A percentile compares a stretch with the other conserved stretches of the same genome.
phyloP scores from a whole-genome alignment of 2,888 invertebrate species.

The Drosophila anomelani region DNA sequence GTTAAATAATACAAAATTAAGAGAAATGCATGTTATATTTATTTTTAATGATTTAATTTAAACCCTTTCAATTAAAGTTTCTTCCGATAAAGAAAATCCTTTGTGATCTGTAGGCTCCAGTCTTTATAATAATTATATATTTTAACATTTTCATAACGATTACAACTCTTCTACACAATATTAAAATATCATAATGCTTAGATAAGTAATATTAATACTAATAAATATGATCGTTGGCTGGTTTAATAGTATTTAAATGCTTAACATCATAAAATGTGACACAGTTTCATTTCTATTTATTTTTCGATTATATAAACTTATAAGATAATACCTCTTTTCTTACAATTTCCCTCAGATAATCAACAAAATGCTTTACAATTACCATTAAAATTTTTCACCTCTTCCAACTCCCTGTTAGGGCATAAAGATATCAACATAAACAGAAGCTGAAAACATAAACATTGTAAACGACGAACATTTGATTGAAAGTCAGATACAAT shows the following conservation, averaged over 20 bases:
- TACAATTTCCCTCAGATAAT: neutral
- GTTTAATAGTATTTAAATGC: neutral
- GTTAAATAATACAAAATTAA: too few relatives aligned
- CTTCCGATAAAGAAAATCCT: too few relatives aligned
- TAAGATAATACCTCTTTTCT: neutral
- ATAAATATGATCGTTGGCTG: neutral
- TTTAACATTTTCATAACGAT: too few relatives aligned
- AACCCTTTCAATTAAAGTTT: too few relatives aligned
- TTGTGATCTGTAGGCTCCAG: too few relatives aligned
- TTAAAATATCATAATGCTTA: neutral
- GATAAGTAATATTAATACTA: too few relatives aligned
- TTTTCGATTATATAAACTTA: neutral
- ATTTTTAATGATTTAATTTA: neutral
- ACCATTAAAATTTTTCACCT: neutral
- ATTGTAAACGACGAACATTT: slow-evolving; percentile 7
- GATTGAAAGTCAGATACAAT: slow-evolving; percentile 47
- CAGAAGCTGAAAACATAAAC: slow-evolving; percentile 11
- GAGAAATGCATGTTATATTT: neutral
- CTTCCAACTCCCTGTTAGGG: neutral
- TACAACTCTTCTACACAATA: too few relatives aligned
- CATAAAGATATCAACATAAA: slow-evolving; percentile 39
- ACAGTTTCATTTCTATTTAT: neutral
- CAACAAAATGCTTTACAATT: neutral
- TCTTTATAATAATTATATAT: too few relatives aligned
- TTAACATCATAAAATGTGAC: neutral